phyloP scores from a whole-genome alignment of 35 echinoderm and acorn worm genomes.

The Heliocidaris erythrogramma region DNA sequence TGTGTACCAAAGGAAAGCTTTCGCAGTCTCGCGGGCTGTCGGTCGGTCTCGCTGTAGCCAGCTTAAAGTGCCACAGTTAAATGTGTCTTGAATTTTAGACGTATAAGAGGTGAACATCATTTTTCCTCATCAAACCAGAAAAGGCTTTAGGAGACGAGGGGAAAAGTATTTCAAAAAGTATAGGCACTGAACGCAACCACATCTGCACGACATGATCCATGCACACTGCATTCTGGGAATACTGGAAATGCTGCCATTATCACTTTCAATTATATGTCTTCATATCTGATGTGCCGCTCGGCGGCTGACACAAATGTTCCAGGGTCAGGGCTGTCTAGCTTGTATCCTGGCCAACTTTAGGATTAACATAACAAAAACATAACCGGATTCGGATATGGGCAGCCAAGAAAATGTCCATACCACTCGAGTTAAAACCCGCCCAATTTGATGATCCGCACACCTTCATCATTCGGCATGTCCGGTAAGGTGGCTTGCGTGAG shows the following conservation, averaged over 20 bases:
- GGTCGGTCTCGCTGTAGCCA: too few relatives aligned
- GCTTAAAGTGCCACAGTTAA: too few relatives aligned
- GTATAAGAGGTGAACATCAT: too few relatives aligned
- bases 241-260: not conserved
- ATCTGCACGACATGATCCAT: not conserved
- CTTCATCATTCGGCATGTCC: not conserved
- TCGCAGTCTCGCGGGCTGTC: too few relatives aligned
- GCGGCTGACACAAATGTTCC: not conserved
- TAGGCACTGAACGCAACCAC: too few relatives aligned
- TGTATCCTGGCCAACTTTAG: not conserved
- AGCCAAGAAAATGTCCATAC: not conserved
- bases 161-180: too few relatives aligned
- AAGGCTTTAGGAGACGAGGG: too few relatives aligned
- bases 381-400: not conserved
- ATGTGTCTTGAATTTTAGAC: too few relatives aligned
- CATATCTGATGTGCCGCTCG: not conserved
- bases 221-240: not conserved
- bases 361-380: not conserved
- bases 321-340: slow-evolving; percentile 20
- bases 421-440: not conserved
- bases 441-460: not conserved
- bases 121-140: too few relatives aligned
- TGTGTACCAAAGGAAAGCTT: too few relatives aligned
- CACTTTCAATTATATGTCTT: not conserved
- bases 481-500: not conserved